Percentiles rank a stretch among this genome's conserved stretches.
These are phyloP conservation scores for Entomobrya proxima DNA, from an alignment of 2,888 invertebrate species.

Conservation along the genomic window DNA sequence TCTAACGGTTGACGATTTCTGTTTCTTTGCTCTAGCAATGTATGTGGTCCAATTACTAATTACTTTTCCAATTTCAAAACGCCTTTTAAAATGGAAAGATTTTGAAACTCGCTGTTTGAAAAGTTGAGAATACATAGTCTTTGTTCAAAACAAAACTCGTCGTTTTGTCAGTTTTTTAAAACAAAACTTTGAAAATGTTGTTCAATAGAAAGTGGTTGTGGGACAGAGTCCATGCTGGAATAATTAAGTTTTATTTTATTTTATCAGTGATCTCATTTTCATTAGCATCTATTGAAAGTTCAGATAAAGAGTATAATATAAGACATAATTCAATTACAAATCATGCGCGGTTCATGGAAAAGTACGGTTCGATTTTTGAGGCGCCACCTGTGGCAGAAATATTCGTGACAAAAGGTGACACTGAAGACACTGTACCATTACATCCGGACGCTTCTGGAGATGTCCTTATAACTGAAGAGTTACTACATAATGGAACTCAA, in stretches of 20 bases:
- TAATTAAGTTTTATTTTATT: background rate
- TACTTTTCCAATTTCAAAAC: no score
- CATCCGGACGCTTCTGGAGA: conserved; percentile 59
- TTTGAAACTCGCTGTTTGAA: no score
- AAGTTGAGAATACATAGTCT: no score
- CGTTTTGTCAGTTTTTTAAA: no score
- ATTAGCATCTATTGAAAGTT: background rate
- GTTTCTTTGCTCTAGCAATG: no score
- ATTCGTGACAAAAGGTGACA: conserved; percentile 66
- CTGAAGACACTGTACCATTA: conserved; percentile 65
- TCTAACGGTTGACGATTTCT: no score
- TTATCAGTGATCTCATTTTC: background rate
- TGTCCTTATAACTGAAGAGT: conserved; percentile 68
- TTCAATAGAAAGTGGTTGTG: no score
- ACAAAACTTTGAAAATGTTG: no score
- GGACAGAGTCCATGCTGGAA: background rate
- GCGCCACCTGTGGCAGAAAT: conserved; percentile 62
- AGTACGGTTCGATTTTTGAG: conserved; percentile 15
- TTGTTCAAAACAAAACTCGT: no score
- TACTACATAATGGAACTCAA: conserved; percentile 68
- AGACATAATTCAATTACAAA: conserved; percentile 19
- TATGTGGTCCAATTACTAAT: no score
- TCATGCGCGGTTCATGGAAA: background rate
- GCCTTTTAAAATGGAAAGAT: no score
- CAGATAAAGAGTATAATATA: conserved; percentile 31